These are phyloP conservation scores for Chitala chitala DNA, from an alignment of 2,113 vertebrate genomes.

Conservation along the genomic window DNA sequence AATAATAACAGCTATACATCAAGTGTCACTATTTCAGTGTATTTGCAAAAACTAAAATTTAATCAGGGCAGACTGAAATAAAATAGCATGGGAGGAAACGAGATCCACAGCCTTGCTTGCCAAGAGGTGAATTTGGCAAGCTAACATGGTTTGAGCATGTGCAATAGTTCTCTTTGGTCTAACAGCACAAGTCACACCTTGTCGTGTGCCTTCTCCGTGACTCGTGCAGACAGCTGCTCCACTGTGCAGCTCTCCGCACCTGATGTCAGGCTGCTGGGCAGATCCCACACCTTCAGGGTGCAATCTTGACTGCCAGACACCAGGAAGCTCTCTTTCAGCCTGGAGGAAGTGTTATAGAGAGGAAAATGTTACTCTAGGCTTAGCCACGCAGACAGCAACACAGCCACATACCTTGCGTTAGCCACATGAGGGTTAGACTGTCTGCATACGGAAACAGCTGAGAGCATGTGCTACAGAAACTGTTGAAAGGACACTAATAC, in stretches of 20 bases:
- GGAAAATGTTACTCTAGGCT: too few species aligned
- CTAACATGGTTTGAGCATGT: too few species aligned
- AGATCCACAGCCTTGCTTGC: too few species aligned
- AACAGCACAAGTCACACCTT: conserved; percentile 65
- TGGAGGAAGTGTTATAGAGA: too few species aligned
- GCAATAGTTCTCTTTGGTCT: background rate
- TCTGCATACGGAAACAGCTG: too few species aligned
- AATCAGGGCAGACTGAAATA: background rate
- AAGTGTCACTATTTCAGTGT: too few species aligned
- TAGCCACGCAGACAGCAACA: background rate
- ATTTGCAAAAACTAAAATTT: too few species aligned
- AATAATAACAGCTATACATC: too few species aligned
- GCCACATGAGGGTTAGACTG: background rate
- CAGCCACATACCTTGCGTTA: background rate
- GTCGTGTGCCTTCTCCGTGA: conserved; percentile 78
- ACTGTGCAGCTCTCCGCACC: conserved; percentile 25
- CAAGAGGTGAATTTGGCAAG: too few species aligned
- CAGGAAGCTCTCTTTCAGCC: conserved; percentile 79
- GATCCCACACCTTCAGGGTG: conserved; percentile 86
- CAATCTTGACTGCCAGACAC: conserved; percentile 91
- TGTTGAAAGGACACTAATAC: too few species aligned
- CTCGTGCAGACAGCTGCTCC: conserved; percentile 55
- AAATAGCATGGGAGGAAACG: background rate
- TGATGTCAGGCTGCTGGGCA: conserved; percentile 58
- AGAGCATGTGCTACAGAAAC: too few species aligned